Base-by-base conservation (phyloP, 2,888 invertebrate species). In the Lydus trimaculatus region DNA sequence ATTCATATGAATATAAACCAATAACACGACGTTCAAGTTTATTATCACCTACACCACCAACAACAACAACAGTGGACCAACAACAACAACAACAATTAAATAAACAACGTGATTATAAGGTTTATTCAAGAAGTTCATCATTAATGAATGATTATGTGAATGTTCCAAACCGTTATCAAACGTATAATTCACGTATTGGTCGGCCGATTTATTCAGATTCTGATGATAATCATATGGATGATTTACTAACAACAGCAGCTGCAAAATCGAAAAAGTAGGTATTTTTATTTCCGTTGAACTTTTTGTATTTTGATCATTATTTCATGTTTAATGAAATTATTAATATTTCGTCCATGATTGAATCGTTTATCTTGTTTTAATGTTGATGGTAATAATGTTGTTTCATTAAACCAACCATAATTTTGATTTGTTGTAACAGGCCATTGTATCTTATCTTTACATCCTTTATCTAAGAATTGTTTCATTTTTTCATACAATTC, bases 241-340 rank as follows among this genome's bases (percentile, higher is more conserved):
- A 83, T 68, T 64, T 76, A 63, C 67, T 79, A 69, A 69, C 81
- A 72, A 78, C 83, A 83, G 84, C 82, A 72, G 78, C 83, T 83
- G 84, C 82, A 75, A 83, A 79, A 79, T 80, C 82, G 69, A 83
- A 78, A 84, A 83, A 82, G 85, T 85, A 78, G 80, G 82, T 77
- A 66, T 31, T 66, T 66, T 68, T 61, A 56, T n/a, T 60, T 62
- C 1, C 15, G 25, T 15, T 31, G 7, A 15, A 6, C 31, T 64
- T 66, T 61, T 58, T 52, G 0, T n/a, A 9, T 56, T 58, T 64
- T 43, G n/a, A 48, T 48, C 2, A 11, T 20, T 20, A 48, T 20
- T 48, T 48, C 48, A 1, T 48, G 48, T 48, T 48, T 48, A 9
- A 48, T 20, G 20, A 48, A 48, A 20, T 20, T 8, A 20, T 48